Evolutionary conservation across 1,140 invertebrate genomes (phyloP).

Genomic region (Thalassaphorura encarpata): DNA sequence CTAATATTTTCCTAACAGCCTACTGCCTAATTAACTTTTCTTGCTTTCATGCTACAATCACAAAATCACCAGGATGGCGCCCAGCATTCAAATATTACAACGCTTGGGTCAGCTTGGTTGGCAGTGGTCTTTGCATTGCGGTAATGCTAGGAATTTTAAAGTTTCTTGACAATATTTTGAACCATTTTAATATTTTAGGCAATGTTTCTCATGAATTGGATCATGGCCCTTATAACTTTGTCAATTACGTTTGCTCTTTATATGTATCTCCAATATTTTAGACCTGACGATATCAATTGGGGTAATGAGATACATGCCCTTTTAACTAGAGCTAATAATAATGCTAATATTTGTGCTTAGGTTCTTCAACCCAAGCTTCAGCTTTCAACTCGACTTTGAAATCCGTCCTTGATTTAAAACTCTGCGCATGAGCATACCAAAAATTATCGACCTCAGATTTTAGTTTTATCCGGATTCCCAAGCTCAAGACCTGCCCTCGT

Average conservation of each 20-base stretch:
- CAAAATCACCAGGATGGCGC: conserved; percentile 46
- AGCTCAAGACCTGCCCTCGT: conserved; percentile 42
- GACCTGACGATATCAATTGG: conserved; percentile 43
- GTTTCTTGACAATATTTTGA: conserved; percentile 12
- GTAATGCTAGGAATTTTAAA: conserved; percentile 79
- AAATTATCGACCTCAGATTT: conserved; percentile 51
- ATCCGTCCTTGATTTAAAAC: conserved; percentile 43
- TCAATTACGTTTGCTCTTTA: conserved; percentile 69
- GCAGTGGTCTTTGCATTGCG: conserved; percentile 74
- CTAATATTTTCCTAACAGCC: conserved; percentile 54
- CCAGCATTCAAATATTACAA: conserved; percentile 73
- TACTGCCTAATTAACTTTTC: conserved; percentile 56
- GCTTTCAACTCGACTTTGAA: conserved; percentile 46
- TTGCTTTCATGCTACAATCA: conserved; percentile 53
- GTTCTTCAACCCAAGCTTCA: conserved; percentile 52
- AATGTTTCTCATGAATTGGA: conserved; percentile 51
- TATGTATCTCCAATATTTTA: conserved; percentile 68
- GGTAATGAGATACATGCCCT: no score
- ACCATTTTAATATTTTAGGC: no score
- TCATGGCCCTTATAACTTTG: conserved; percentile 79
- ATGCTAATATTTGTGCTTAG: conserved; percentile 59
- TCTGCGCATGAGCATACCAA: conserved; percentile 50
- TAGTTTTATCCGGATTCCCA: conserved; percentile 47
- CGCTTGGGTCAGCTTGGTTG: conserved; percentile 85
- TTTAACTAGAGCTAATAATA: no score